Base-by-base conservation (phyloP, 2,888 invertebrate species). In the Mythimna lalbum region DNA sequence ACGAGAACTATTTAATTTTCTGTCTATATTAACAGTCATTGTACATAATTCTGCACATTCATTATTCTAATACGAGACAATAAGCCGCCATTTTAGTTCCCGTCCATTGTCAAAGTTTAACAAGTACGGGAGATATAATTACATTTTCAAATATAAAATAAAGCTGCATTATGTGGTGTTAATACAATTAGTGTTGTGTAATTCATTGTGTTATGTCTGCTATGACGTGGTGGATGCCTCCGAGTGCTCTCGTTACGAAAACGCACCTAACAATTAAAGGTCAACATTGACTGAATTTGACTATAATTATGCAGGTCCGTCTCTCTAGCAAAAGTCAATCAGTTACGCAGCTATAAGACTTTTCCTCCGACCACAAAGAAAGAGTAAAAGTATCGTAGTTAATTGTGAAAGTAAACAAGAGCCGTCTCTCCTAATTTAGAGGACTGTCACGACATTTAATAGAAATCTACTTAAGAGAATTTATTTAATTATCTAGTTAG, bases 171-270 rank as follows among this genome's bases (percentile, higher is more conserved):
- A 91, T 91, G 87, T 87, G 84, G 87, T 91, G 91, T 89, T 94
- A 94, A 94, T 92, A 93, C 93, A 93, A 93, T 94, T 91, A 92
- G 87, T 89, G 91, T 95, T 94, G 93, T 88, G 94, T 92, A 95
- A 95, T 91, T 90, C 91, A 89, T 91, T 90, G 89, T 88, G 86
- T 86, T 73, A 74, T 76, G 76, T 74, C 75, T 61, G 79, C 63
- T 76, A 72, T 84, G 75, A 81, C 65, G 75, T 64, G 77, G 71
- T 72, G 80, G 80, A 60, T 75, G 53, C 43, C 75, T 82, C 72
- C 73, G 80, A 81, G 80, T 81, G 82, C 82, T 83, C 76, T 75
- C 82, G 85, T 93, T 94, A 92, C 92, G 92, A 93, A 94, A 93
- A 90, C 83, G 85, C 36, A 31, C 53, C 61, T 21, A 64, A 59